phyloP scores from a whole-genome alignment of 2,113 vertebrate genomes.

The Onychostoma macrolepis region DNA sequence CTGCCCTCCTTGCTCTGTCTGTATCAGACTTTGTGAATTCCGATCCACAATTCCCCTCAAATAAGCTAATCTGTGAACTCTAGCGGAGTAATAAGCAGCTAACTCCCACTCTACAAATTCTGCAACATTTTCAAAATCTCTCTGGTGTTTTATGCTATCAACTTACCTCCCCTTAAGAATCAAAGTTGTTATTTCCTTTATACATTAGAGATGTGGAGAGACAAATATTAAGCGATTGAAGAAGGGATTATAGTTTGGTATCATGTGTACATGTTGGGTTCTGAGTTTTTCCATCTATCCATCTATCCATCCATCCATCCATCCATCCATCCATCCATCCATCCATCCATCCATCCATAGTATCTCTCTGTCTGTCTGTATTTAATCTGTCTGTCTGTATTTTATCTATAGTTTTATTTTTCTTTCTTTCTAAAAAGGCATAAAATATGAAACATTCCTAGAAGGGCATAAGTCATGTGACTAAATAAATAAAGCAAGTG shows the following conservation, averaged over 20 bases:
- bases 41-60: constrained; percentile 28
- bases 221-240: not conserved
- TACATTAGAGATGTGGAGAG: not conserved
- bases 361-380: not conserved
- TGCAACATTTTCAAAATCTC: constrained; percentile 13
- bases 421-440: not conserved
- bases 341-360: too few relatives aligned
- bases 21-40: constrained; percentile 28
- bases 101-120: constrained; percentile 27
- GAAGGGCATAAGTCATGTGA: not conserved
- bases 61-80: constrained; percentile 38
- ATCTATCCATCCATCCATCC: too few relatives aligned
- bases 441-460: not conserved
- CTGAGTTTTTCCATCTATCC: not conserved
- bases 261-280: not conserved
- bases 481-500: too few relatives aligned
- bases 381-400: not conserved
- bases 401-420: not conserved
- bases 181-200: constrained; percentile 14
- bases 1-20: not conserved
- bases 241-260: not conserved
- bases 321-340: too few relatives aligned
- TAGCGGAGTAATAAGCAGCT: constrained; percentile 19
- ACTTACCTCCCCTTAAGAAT: constrained; percentile 17
- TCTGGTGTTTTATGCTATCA: constrained; percentile 4